phyloP scores from a whole-genome alignment of 1,140 invertebrate species.

The Lethrus apterus region DNA sequence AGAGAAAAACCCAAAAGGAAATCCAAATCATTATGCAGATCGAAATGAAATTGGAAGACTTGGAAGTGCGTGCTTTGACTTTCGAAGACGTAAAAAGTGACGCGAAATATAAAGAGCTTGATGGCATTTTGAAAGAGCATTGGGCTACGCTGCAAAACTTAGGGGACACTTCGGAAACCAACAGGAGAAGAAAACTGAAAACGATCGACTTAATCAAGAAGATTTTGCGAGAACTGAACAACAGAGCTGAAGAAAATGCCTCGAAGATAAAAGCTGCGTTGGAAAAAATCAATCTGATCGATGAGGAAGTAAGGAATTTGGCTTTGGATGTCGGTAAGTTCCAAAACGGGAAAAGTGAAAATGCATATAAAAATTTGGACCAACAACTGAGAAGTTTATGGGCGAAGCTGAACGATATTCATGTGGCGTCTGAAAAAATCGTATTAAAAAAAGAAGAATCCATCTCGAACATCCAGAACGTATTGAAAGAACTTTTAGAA shows the following conservation, averaged over 20 bases:
- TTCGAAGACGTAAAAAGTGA: constrained; percentile 15
- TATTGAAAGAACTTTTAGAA: constrained; percentile 5
- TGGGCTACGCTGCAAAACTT: constrained; percentile 8
- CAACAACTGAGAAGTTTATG: constrained; percentile 12
- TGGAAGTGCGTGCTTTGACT: constrained; percentile 1
- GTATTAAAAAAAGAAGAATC: constrained; percentile 7
- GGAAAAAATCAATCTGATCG: constrained; percentile 7
- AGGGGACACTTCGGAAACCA: neutral
- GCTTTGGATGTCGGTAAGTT: constrained; percentile 1
- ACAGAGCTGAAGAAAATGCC: constrained; percentile 10
- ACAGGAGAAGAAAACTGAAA: constrained; percentile 1
- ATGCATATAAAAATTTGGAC: constrained; percentile 11
- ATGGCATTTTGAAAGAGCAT: constrained; percentile 12
- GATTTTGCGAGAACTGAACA: constrained; percentile 7
- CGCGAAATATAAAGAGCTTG: constrained; percentile 9
- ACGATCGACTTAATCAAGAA: constrained; percentile 14
- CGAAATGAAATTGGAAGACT: constrained; percentile 1
- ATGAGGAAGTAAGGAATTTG: constrained; percentile 1
- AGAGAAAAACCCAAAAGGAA: neutral
- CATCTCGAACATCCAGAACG: constrained; percentile 11
- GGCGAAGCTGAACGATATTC: constrained; percentile 7
- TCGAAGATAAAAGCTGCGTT: constrained; percentile 5
- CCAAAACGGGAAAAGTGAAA: constrained; percentile 3
- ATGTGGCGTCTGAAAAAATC: constrained; percentile 3
- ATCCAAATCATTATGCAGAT: constrained; percentile 5